Percentiles rank a stretch among this genome's conserved stretches.
Conservation (phyloP, 2,113 vertebrate species). For the Illadopsis cleaveri region DNA sequence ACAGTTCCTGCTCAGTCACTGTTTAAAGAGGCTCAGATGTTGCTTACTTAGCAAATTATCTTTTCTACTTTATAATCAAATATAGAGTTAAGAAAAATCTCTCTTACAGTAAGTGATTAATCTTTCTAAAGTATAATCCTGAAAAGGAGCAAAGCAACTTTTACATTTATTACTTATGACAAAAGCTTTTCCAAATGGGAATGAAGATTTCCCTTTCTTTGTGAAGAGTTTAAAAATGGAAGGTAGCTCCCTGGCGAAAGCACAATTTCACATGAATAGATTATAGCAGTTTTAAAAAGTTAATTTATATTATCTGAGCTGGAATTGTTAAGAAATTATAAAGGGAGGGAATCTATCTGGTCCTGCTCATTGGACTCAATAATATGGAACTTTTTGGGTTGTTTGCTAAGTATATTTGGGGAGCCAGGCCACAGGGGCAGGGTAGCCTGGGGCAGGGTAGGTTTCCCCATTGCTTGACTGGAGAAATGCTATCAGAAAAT, state of each 20-base stretch:
- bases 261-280: background rate
- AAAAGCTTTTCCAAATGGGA: background rate
- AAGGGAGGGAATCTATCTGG: background rate
- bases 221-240: background rate
- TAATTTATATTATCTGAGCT: background rate
- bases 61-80: background rate
- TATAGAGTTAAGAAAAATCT: background rate
- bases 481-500: background rate
- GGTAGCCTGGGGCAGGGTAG: too few species aligned
- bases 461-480: background rate
- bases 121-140: background rate
- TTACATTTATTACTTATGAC: background rate
- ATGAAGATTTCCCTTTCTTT: background rate
- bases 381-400: background rate
- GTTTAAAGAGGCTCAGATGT: background rate
- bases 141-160: background rate
- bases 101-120: background rate
- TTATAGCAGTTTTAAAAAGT: background rate
- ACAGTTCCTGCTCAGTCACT: background rate
- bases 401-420: background rate
- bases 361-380: background rate
- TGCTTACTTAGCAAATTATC: background rate
- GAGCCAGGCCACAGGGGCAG: background rate
- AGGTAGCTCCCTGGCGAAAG: background rate
- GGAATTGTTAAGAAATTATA: background rate